Percentiles rank a stretch among this genome's conserved stretches.
These are phyloP conservation scores for Mustelus asterias DNA, from an alignment of 2,113 vertebrate genomes.

Conservation along the genomic window DNA sequence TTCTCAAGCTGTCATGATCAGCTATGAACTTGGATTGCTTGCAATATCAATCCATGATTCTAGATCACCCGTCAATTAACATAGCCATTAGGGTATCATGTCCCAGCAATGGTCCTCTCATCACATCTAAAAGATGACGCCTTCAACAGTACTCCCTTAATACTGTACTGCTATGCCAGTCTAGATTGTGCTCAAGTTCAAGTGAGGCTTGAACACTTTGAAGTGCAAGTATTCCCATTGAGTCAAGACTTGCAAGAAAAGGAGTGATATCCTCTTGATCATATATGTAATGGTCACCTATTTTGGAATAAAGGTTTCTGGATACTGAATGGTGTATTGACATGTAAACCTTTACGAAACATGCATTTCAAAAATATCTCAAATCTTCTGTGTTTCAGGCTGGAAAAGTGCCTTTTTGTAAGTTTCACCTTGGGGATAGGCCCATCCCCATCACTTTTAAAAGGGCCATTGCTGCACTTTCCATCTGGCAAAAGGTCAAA, in stretches of 20 bases:
- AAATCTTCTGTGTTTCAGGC: conserved; percentile 60
- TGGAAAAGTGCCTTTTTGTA: conserved; percentile 92
- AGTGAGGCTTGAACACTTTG: not conserved
- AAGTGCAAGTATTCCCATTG: not conserved
- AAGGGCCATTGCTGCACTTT: conserved; percentile 90
- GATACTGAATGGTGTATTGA: not conserved
- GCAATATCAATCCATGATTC: not conserved
- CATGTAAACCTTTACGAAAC: not conserved
- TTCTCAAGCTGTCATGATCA: not conserved
- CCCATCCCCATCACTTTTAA: conserved; percentile 97
- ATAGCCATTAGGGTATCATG: too few species aligned
- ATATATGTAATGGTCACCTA: not conserved
- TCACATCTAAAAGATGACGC: not conserved
- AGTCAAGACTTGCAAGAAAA: not conserved
- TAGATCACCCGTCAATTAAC: not conserved
- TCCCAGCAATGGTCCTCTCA: not conserved
- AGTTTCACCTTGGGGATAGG: conserved; percentile 92
- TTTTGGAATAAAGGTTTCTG: not conserved
- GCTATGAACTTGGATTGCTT: not conserved
- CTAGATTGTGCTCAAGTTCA: not conserved
- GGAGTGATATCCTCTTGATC: not conserved
- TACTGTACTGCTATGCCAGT: not conserved
- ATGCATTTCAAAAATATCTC: not conserved
- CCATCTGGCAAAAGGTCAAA: conserved; percentile 93
- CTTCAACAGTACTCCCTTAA: not conserved